phyloP scores from a whole-genome alignment of 2,113 vertebrate species.

The Ammodytes marinus region DNA sequence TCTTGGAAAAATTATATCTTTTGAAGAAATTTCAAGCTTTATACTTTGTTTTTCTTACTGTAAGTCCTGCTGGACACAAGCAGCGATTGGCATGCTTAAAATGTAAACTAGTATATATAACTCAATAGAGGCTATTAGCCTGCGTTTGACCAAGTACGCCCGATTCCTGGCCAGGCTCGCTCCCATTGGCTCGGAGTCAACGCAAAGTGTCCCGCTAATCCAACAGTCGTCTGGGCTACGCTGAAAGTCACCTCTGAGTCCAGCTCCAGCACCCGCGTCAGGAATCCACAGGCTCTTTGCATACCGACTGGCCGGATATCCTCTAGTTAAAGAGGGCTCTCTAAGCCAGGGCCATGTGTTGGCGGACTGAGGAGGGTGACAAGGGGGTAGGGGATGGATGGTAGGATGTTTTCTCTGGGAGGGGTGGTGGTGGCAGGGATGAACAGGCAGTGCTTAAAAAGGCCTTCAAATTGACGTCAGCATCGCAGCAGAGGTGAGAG shows the following conservation, averaged over 20 bases:
- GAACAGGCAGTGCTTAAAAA: constrained; percentile 61
- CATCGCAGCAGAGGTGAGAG: constrained; percentile 29
- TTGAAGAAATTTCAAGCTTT: not conserved
- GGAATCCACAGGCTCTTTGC: constrained; percentile 79
- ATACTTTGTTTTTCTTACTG: not conserved
- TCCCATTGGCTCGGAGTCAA: constrained; percentile 71
- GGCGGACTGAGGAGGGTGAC: constrained; percentile 55
- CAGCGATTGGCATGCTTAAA: constrained; percentile 18
- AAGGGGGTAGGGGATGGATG: constrained; percentile 6
- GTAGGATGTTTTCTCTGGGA: constrained; percentile 9
- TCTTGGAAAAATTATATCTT: not conserved
- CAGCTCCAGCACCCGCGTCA: constrained; percentile 68
- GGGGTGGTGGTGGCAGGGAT: constrained; percentile 37
- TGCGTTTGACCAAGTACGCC: constrained; percentile 49
- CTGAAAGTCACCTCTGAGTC: constrained; percentile 81
- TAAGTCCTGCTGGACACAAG: not conserved
- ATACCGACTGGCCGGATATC: constrained; percentile 80
- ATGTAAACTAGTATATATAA: constrained; percentile 44
- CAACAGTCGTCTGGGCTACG: constrained; percentile 75
- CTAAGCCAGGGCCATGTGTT: constrained; percentile 78
- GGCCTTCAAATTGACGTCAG: constrained; percentile 69
- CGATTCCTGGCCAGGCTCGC: constrained; percentile 39
- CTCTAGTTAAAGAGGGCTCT: constrained; percentile 80
- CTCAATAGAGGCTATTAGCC: constrained; percentile 45
- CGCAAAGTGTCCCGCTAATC: constrained; percentile 72